Percentiles rank a stretch among this genome's conserved stretches.
Conservation (phyloP, 1,140 invertebrate genomes). For the Drosophila kurseongensis region DNA sequence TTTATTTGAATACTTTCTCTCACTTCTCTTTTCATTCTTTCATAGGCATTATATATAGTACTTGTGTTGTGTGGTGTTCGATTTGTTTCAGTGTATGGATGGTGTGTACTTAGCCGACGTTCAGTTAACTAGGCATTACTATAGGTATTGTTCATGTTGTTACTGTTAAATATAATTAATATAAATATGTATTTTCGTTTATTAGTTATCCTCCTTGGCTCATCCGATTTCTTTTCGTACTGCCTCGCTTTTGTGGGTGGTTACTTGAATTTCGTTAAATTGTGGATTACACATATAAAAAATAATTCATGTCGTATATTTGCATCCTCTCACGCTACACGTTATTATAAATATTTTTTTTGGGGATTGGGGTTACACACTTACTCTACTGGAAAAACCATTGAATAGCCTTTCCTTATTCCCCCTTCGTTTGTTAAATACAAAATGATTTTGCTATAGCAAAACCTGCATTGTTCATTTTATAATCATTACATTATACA, state of each 20-base stretch:
- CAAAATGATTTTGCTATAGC: constrained; percentile 17
- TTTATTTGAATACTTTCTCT: constrained; percentile 79
- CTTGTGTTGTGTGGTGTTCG: constrained; percentile 34
- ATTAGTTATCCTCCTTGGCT: constrained; percentile 43
- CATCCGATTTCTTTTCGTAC: constrained; percentile 17
- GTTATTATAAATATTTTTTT: constrained; percentile 46
- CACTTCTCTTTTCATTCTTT: constrained; percentile 58
- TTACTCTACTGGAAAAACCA: constrained; percentile 64
- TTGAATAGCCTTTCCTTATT: constrained; percentile 61
- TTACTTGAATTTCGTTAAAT: constrained; percentile 60
- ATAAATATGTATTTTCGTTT: constrained; percentile 59
- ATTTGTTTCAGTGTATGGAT: constrained; percentile 34
- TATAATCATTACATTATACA: constrained; percentile 34
- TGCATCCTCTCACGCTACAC: constrained; percentile 37
- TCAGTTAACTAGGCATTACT: constrained; percentile 80
- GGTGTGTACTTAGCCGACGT: constrained; percentile 66
- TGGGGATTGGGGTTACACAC: constrained; percentile 38
- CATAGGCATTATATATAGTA: constrained; percentile 56
- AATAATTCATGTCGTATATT: constrained; percentile 54
- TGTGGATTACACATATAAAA: constrained; percentile 75
- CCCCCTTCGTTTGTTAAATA: neutral
- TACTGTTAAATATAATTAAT: constrained; percentile 57
- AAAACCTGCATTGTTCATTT: constrained; percentile 28
- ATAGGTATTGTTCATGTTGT: constrained; percentile 78
- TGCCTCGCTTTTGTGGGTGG: constrained; percentile 44